Evolutionary conservation across 2,888 invertebrate species (phyloP).

Genomic region (Ennomos fuscantarius): DNA sequence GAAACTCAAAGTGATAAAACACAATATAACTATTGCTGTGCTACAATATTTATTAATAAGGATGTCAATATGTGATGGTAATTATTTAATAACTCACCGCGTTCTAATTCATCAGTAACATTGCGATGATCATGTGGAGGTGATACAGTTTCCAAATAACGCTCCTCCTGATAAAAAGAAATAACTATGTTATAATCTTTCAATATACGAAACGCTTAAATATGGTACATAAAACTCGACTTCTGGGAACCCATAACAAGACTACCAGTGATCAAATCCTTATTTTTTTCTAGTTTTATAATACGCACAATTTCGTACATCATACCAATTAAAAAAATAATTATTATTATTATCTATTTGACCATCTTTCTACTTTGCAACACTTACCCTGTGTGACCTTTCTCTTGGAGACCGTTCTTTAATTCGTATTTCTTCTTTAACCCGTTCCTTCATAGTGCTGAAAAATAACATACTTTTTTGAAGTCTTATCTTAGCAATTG

Average conservation of each 20-base stretch:
- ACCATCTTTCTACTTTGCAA: slow-evolving; percentile 1
- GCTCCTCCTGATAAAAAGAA: slow-evolving; percentile 69
- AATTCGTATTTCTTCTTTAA: slow-evolving; percentile 85
- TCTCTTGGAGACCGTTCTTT: slow-evolving; percentile 84
- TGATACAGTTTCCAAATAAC: slow-evolving; percentile 78
- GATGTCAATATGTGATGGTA: too few species aligned
- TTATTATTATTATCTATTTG: background rate
- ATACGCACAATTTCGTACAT: slow-evolving; percentile 1
- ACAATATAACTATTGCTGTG: too few species aligned
- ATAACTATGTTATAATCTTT: background rate
- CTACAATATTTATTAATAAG: too few species aligned
- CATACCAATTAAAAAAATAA: background rate
- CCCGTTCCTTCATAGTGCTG: slow-evolving; percentile 85
- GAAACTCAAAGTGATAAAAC: too few species aligned
- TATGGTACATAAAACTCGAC: too few species aligned
- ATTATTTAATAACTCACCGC: slow-evolving; percentile 57
- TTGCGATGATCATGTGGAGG: slow-evolving; percentile 84
- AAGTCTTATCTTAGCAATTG: too few species aligned
- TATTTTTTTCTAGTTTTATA: too few species aligned
- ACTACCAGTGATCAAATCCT: too few species aligned
- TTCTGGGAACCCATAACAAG: too few species aligned
- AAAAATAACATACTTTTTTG: slow-evolving; percentile 6
- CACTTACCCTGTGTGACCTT: slow-evolving; percentile 71
- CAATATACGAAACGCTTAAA: background rate
- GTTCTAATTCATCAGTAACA: slow-evolving; percentile 77